Evolutionary conservation across 2,888 invertebrate species (phyloP), one percentile per base, ranked within the genome.

Genomic region (Entomobrya multifasciata): DNA sequence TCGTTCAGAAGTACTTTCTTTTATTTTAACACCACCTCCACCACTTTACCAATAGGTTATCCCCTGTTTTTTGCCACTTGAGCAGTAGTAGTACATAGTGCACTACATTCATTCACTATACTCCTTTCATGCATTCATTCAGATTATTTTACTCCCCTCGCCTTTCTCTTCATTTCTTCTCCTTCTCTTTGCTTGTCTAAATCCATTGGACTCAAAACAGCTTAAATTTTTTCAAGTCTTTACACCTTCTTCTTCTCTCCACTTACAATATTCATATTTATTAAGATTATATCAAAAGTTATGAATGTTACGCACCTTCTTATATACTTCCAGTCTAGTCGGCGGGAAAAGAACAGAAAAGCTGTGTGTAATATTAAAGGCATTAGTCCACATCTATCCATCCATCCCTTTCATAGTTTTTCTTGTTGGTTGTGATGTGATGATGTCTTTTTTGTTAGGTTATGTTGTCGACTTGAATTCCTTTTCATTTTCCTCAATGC

Each of bases 161-260:
- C 49, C 52, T 49, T 60, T 76, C 17, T 22, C 87, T 76, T 57
- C 72, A 72, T 82, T 67, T 57, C 76, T 76, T 22, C 27, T n/a
- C 49, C n/a, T n/a, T 17, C 27, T n/a, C 36, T 44, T 82, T 72
- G 78, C 70, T 36, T 81, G 81, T 70, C 72, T 81, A 81, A 72
- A 81, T 81, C 81, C 81, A 81, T 70, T 20, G 57, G 81, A 72
- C 72, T 81, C 72, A 81, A 72, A 81, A 81, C 70, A 81, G 81
- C 81, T 81, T 81, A 81, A 81, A 57, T 44, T 72, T 74, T 74
- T 77, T 78, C 25, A 77, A 77, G 78, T 78, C 65, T 65, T 80
- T 67, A 67, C 67, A 79, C 79, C 77, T 65, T 15, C 55, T 25
- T 80, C 44, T 8, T 30, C 30, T 22, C 67, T 65, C n/a, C 41